phyloP scores from a whole-genome alignment of 2,888 invertebrate species.

The Chrysolina americana region DNA sequence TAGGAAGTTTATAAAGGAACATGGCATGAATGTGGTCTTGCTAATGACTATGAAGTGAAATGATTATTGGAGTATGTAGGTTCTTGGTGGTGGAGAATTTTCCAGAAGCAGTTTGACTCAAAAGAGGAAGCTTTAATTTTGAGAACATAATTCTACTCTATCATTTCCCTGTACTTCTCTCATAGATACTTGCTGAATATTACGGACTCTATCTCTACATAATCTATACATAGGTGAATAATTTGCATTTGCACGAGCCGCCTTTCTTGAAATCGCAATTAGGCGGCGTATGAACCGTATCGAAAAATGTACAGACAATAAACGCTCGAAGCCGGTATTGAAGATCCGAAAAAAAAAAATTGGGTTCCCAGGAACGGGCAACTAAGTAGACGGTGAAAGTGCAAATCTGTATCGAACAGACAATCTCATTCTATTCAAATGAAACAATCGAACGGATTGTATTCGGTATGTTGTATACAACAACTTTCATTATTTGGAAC shows the following conservation, averaged over 20 bases:
- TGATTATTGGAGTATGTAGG: no score
- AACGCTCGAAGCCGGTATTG: slow-evolving; percentile 37
- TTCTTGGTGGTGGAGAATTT: no score
- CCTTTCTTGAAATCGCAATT: slow-evolving; percentile 49
- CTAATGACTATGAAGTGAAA: no score
- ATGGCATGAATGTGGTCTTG: no score
- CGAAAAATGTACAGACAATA: slow-evolving; percentile 46
- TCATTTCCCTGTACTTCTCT: no score
- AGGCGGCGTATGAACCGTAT: slow-evolving; percentile 46
- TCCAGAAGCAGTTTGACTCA: no score
- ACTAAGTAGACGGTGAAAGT: slow-evolving; percentile 51
- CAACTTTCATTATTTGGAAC: slow-evolving; percentile 47
- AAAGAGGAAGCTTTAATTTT: no score
- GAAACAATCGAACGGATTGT: slow-evolving; percentile 42
- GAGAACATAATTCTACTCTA: no score
- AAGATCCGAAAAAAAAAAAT: slow-evolving; percentile 38
- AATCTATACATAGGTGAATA: slow-evolving; percentile 38
- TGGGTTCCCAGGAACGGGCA: slow-evolving; percentile 41
- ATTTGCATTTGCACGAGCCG: slow-evolving; percentile 51
- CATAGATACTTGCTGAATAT: no score
- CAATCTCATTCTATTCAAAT: slow-evolving; percentile 49
- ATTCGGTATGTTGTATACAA: slow-evolving; percentile 35
- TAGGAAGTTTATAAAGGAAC: no score
- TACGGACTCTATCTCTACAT: slow-evolving; percentile 9
- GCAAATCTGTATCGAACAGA: slow-evolving; percentile 45